A percentile compares a stretch with the other conserved stretches of the same genome.
Conservation (phyloP, 2,888 invertebrate genomes). For the Plebejus melissa region DNA sequence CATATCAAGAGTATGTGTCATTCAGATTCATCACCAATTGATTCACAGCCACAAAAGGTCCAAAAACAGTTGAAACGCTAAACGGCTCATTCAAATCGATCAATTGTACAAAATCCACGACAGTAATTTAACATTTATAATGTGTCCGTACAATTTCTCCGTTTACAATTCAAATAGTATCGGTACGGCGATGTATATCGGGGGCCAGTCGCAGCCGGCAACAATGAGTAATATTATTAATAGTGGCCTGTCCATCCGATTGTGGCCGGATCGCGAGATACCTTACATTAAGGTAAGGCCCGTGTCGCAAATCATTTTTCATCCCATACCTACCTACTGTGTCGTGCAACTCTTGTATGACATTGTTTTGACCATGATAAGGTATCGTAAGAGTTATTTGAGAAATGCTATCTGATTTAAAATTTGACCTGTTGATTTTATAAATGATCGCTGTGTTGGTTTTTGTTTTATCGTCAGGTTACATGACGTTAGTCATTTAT, state of each 20-base stretch:
- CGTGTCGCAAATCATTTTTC: slow-evolving; percentile 46
- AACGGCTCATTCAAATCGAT: slow-evolving; percentile 15
- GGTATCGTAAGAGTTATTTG: slow-evolving; percentile 53
- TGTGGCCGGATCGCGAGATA: slow-evolving; percentile 58
- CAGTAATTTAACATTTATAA: slow-evolving; percentile 24
- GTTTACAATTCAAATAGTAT: slow-evolving; percentile 26
- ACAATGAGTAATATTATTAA: slow-evolving; percentile 74
- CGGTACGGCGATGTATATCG: slow-evolving; percentile 50
- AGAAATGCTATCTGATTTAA: slow-evolving; percentile 35
- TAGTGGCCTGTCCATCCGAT: slow-evolving; percentile 63
- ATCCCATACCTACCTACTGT: slow-evolving; percentile 37
- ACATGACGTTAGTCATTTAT: slow-evolving; percentile 5
- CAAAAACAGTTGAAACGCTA: neutral
- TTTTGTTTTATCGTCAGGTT: slow-evolving; percentile 7
- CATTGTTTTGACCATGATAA: slow-evolving; percentile 64
- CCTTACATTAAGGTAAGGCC: slow-evolving; percentile 70
- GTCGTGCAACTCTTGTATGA: slow-evolving; percentile 47
- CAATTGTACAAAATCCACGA: neutral
- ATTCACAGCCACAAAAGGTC: neutral
- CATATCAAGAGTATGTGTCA: neutral
- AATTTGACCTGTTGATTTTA: slow-evolving; percentile 38
- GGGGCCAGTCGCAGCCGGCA: slow-evolving; percentile 41
- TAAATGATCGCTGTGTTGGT: slow-evolving; percentile 31
- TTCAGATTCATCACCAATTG: neutral
- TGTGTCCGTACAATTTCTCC: slow-evolving; percentile 21